These are phyloP conservation scores for Thrips palmi DNA, from an alignment of 1,140 invertebrate genomes.

Conservation along the genomic window DNA sequence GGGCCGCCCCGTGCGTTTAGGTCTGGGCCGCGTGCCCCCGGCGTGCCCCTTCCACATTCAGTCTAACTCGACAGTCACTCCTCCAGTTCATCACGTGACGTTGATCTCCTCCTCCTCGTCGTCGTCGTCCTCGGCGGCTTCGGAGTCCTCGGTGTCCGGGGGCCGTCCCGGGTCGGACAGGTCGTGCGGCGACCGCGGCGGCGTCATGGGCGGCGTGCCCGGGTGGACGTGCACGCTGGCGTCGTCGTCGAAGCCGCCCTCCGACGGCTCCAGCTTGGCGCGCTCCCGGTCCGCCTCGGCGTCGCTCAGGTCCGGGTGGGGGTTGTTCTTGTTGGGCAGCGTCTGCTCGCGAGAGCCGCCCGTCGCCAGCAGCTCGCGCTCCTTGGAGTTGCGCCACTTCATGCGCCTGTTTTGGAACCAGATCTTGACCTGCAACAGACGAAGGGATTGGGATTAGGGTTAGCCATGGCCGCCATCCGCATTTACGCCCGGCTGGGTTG, in stretches of 20 bases:
- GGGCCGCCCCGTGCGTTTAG: too few relatives aligned
- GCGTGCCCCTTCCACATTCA: too few relatives aligned
- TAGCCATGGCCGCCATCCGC: too few relatives aligned
- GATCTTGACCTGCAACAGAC: conserved; percentile 67
- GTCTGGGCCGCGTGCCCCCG: too few relatives aligned
- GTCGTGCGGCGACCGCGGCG: too few relatives aligned
- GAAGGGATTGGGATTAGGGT: conserved; percentile 17
- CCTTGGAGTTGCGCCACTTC: conserved; percentile 96
- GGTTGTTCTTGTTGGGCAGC: conserved; percentile 90
- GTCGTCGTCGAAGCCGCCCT: not conserved
- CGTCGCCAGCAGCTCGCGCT: conserved; percentile 77
- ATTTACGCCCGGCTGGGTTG: too few relatives aligned
- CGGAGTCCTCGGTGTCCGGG: not conserved
- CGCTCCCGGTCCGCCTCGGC: conserved; percentile 64
- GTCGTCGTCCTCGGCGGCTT: conserved; percentile 3
- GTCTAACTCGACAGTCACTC: conserved; percentile 3
- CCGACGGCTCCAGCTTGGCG: too few relatives aligned
- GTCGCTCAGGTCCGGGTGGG: conserved; percentile 87
- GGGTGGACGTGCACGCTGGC: too few relatives aligned
- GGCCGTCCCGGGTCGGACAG: too few relatives aligned
- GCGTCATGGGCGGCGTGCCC: too few relatives aligned
- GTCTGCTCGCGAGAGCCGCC: conserved; percentile 89
- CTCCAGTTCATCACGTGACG: conserved; percentile 15
- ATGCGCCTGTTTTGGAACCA: conserved; percentile 93
- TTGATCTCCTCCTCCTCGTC: conserved; percentile 16